Evolutionary conservation across 2,888 invertebrate species (phyloP).

Genomic region (Galeruca laticollis): DNA sequence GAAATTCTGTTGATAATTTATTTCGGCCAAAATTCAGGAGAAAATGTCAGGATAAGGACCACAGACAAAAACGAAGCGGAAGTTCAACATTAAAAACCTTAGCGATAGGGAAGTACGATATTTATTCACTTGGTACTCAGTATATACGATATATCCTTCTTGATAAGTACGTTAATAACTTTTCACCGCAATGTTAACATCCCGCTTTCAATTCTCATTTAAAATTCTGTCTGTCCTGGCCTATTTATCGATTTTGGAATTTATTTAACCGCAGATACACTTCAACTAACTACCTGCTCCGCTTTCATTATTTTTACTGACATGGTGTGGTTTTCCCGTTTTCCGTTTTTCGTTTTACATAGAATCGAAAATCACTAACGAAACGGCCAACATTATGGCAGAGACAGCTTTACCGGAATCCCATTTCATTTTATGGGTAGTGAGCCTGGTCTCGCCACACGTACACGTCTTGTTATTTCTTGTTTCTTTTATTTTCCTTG

Average conservation of each 20-base stretch:
- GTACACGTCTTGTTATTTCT: conserved; percentile 18
- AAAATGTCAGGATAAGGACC: too few species aligned
- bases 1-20: too few species aligned
- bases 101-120: too few species aligned
- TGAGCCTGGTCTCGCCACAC: conserved; percentile 8
- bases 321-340: conserved; percentile 3
- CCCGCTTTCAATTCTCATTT: too few species aligned
- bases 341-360: neutral
- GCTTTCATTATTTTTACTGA: conserved; percentile 17
- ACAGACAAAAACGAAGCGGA: too few species aligned
- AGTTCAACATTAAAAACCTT: too few species aligned
- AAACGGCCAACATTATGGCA: conserved; percentile 13
- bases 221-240: neutral
- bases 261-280: neutral
- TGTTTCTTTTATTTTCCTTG: conserved; percentile 12
- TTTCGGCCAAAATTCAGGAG: too few species aligned
- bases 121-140: too few species aligned
- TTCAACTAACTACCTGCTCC: conserved; percentile 11
- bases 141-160: too few species aligned
- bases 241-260: conserved; percentile 5
- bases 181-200: too few species aligned
- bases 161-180: too few species aligned
- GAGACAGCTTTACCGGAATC: conserved; percentile 23
- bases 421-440: conserved; percentile 20
- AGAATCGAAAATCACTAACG: conserved; percentile 13